These are phyloP conservation scores for Electrophaes corylata DNA, from an alignment of 2,888 invertebrate species.

Conservation along the genomic window DNA sequence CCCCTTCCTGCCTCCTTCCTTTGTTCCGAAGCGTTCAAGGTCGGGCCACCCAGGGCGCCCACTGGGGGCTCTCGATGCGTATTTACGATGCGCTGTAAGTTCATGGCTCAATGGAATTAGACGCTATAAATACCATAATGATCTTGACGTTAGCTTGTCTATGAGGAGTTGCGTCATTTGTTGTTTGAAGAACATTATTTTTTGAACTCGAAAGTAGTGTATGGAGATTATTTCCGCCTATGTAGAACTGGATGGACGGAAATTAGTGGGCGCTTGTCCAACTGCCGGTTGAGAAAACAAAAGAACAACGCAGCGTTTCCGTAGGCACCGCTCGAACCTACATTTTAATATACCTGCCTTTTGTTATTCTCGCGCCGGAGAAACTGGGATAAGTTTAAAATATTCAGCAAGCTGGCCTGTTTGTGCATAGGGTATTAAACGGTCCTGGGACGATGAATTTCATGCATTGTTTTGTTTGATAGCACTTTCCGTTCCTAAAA, in stretches of 20 bases:
- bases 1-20: constrained; percentile 56
- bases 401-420: constrained; percentile 29
- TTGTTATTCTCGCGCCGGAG: constrained; percentile 30
- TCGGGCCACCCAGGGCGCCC: constrained; percentile 40
- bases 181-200: not conserved
- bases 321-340: constrained; percentile 19
- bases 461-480: constrained; percentile 23
- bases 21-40: constrained; percentile 64
- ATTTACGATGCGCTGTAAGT: constrained; percentile 42
- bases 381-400: constrained; percentile 33
- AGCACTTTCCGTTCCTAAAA: constrained; percentile 19
- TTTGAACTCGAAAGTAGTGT: not conserved
- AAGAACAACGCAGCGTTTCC: constrained; percentile 25
- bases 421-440: constrained; percentile 27
- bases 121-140: constrained; percentile 41
- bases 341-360: constrained; percentile 30
- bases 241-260: constrained; percentile 15
- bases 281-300: constrained; percentile 33
- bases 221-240: not conserved
- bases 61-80: constrained; percentile 41
- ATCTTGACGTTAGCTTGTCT: constrained; percentile 28
- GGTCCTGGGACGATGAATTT: constrained; percentile 7
- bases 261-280: constrained; percentile 25
- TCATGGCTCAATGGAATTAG: constrained; percentile 41
- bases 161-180: constrained; percentile 28